A percentile compares a stretch with the other conserved stretches of the same genome.
Conservation (phyloP, 2,888 invertebrate species). For the Neoitamus cyanurus region DNA sequence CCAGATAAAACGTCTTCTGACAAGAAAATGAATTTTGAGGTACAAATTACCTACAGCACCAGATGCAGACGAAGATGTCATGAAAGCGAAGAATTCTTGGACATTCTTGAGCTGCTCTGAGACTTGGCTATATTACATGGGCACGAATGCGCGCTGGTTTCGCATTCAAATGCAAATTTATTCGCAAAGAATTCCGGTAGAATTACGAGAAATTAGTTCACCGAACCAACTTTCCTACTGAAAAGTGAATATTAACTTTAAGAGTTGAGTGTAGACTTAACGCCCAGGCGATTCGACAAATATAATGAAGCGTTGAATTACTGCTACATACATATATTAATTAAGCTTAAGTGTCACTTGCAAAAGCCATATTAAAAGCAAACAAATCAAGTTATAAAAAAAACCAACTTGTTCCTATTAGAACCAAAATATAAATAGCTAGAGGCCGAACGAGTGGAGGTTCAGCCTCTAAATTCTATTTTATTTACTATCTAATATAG, state of each 20-base stretch:
- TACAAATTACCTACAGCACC: slow-evolving; percentile 20
- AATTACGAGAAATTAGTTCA: slow-evolving; percentile 9
- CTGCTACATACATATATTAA: neutral
- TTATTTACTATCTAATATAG: no score
- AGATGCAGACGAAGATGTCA: neutral
- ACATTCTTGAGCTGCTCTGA: neutral
- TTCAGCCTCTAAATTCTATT: no score
- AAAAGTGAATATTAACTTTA: slow-evolving; percentile 24
- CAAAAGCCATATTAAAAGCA: no score
- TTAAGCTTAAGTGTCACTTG: neutral
- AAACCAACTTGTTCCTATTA: no score
- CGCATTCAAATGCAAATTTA: slow-evolving; percentile 34
- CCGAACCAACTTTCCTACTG: neutral
- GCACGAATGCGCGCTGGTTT: neutral
- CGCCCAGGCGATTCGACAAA: neutral
- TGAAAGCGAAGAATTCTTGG: slow-evolving; percentile 9
- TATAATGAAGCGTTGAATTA: neutral
- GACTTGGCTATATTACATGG: neutral
- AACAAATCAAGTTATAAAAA: neutral
- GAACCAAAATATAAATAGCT: no score
- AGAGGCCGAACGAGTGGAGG: no score
- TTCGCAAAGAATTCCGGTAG: neutral
- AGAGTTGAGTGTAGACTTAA: neutral
- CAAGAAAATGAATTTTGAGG: neutral
- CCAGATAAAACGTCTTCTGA: neutral